phyloP scores from a whole-genome alignment of 2,797 vertebrate genomes.

The Neosilurus mollespiculum region DNA sequence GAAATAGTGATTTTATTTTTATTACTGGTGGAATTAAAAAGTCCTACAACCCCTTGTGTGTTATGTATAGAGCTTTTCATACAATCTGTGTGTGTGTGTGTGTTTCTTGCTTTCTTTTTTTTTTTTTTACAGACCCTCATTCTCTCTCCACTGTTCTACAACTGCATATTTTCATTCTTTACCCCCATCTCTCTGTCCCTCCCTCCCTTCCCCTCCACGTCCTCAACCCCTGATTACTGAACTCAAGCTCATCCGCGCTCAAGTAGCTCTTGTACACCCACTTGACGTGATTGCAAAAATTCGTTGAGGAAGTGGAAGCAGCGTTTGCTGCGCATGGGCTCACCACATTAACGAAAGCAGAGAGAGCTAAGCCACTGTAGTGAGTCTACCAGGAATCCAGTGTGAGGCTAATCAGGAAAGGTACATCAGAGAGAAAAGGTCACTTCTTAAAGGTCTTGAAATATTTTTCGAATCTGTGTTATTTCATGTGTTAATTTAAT shows the following conservation, averaged over 20 bases:
- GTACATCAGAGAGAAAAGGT: conserved; percentile 28
- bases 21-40: not conserved
- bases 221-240: conserved; percentile 35
- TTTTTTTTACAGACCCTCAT: not conserved
- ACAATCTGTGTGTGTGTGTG: not conserved
- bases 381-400: not conserved
- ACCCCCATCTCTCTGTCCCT: not conserved
- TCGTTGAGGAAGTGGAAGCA: conserved; percentile 12
- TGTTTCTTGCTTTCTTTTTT: not conserved
- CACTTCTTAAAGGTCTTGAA: conserved; percentile 18
- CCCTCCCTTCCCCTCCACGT: not conserved
- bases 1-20: not conserved
- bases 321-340: not conserved
- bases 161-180: not conserved
- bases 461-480: not conserved
- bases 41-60: not conserved
- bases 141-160: not conserved
- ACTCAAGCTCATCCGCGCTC: conserved; percentile 1
- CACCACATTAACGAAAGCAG: conserved; percentile 10
- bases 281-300: conserved; percentile 43
- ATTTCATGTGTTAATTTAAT: not conserved
- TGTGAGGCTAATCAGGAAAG: conserved; percentile 27
- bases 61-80: conserved; percentile 5
- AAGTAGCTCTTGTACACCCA: conserved; percentile 31
- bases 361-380: not conserved